Base-by-base conservation (phyloP, 2,113 vertebrate species). In the Dunckerocampus dactyliophorus region DNA sequence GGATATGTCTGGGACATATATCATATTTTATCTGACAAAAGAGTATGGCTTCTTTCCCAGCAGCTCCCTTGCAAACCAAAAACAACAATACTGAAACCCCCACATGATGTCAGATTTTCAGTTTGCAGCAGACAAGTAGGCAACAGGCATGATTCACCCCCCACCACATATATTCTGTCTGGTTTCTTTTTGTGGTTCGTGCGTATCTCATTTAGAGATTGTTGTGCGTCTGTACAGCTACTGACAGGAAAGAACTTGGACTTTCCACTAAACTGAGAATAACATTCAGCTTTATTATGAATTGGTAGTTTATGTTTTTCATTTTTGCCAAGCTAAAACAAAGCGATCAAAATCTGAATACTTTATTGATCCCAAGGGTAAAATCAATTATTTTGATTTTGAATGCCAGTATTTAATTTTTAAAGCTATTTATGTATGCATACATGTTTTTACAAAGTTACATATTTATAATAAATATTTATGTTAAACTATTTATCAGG, bases 171-270 rank as follows among this genome's bases (percentile, higher is more conserved):
- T 68, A 54, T 71, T 80, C 61, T 63, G 69, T 65, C 64, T 64
- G 53, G 59, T 65, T 77, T 74, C 65, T 47, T 59, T 15, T 48
- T 34, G 62, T 76, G 71, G 46, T 62, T 55, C 53, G 49, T 11
- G 9, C 10, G 67, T 77, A 69, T 77, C 74, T 82, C 71, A 78
- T 43, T 79, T 74, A 82, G 58, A 77, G 76, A 76, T 0, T 60
- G 70, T 62, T 51, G 1, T 64, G 21, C 72, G 54, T 69, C 22
- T 65, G 7, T 67, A 66, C 19, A 67, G 1, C 76, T 53, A 39
- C 47, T 69, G 20, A 37, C 57, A 60, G 24, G 63, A 63, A 67
- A 67, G 19, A 31, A 34, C 5, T 43, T 59, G 39, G 57, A 62
- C 34, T 74, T 74, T 79, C 69, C 60, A 62, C 0, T 54, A 42